phyloP scores from a whole-genome alignment of 1,140 invertebrate genomes.

The Euwallacea similis region DNA sequence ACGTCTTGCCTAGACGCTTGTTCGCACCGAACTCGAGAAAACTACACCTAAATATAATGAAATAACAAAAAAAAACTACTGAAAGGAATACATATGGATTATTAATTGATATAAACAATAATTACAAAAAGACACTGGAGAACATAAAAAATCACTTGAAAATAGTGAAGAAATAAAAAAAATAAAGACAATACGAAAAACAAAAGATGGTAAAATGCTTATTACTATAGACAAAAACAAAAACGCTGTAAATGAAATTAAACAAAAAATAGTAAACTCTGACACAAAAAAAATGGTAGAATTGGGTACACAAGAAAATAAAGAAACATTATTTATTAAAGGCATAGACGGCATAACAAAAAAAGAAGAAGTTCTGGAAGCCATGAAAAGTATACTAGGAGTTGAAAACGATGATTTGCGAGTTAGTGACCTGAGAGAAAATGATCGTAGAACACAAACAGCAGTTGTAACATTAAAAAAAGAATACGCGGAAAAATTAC shows the following conservation, averaged over 20 bases:
- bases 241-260: neutral
- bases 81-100: neutral
- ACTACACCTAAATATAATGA: neutral
- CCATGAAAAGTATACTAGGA: neutral
- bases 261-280: neutral
- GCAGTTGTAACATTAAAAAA: neutral
- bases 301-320: neutral
- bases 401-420: neutral
- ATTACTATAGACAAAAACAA: neutral
- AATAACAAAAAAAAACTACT: neutral
- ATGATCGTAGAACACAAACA: neutral
- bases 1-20: too few species aligned
- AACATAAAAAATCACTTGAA: neutral
- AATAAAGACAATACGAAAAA: neutral
- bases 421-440: neutral
- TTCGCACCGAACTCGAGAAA: too few species aligned
- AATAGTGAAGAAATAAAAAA: neutral
- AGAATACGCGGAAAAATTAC: neutral
- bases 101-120: neutral
- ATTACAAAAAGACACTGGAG: neutral
- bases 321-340: neutral
- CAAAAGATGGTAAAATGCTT: neutral
- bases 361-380: neutral
- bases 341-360: neutral
- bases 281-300: neutral